Base-by-base conservation (phyloP, 1,140 invertebrate genomes). In the Pomacea maculata region DNA sequence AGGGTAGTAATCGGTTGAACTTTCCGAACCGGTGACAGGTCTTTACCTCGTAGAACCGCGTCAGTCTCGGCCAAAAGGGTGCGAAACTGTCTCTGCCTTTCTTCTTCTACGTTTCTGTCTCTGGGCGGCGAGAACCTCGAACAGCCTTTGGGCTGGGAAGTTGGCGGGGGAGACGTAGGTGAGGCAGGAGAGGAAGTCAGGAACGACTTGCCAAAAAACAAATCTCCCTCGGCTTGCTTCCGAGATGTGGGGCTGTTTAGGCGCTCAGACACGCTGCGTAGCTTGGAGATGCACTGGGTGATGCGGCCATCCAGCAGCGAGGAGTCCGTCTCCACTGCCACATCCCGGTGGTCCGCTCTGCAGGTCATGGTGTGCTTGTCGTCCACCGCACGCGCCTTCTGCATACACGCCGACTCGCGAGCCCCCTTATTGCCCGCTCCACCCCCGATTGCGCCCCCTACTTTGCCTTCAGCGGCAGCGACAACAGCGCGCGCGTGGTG, bases 1-100 rank as follows among this genome's bases (percentile, higher is more conserved):
- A 89, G 67, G 9, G 89, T 88, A 8, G 89, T 90, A 21, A 90
- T 86, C 9, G 89, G 89, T 75, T 90, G 89, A 14, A 86, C 82
- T 84, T 90, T 90, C 70, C 89, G 83, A 11, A 72, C 81, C 17
- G 80, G 54, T 55, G 80, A 55, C 21, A 34, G 55, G 17, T 87
- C 85, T 63, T 85, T 85, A 64, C 82, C 25, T 82, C 85, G 88
- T 45, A 83, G 71, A 19, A 85, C 72, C 65, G 83, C 82, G 45
- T 86, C 75, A 5, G 87, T 85, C 70, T 88, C 80, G 29, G 82
- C 82, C 70, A 87, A 67, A n/a, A 88, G 68, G 10, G 80, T 80
- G 78, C 85, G 77, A 1, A 88, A 67, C 75, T 86, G 86, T 79
- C 81, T 84, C 71, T 85, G 86, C 73, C 86, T 81, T 71, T 85